Percentiles rank a stretch among this genome's conserved stretches.
Conservation (phyloP, 1,140 invertebrate species). For the Ceratina australensis region DNA sequence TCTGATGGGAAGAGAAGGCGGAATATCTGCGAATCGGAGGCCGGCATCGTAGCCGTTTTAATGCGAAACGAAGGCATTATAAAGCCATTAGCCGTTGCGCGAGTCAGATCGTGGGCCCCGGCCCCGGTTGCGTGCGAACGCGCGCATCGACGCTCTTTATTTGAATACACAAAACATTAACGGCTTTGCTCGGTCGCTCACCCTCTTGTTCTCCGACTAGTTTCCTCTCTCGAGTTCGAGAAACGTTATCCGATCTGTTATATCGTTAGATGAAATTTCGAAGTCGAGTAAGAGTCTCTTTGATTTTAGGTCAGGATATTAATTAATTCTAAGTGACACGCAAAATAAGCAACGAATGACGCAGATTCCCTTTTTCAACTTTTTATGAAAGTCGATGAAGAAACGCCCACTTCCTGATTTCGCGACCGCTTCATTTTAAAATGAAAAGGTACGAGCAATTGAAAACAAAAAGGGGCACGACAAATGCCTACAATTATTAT, state of each 20-base stretch:
- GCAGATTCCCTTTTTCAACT: neutral
- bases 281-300: no score
- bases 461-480: no score
- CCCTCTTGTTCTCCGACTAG: neutral
- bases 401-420: conserved; percentile 57
- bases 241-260: neutral
- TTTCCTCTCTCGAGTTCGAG: neutral
- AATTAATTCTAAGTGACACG: no score
- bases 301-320: no score
- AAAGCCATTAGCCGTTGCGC: conserved; percentile 71
- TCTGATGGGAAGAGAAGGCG: conserved; percentile 13
- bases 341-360: no score
- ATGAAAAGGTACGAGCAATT: conserved; percentile 12
- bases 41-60: conserved; percentile 63
- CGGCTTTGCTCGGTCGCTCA: conserved; percentile 53
- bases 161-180: conserved; percentile 77
- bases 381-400: conserved; percentile 25
- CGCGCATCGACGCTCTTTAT: conserved; percentile 71
- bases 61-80: conserved; percentile 76
- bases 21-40: conserved; percentile 41
- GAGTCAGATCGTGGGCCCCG: conserved; percentile 20
- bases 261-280: no score
- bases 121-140: conserved; percentile 67
- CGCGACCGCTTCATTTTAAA: conserved; percentile 28
- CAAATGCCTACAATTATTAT: no score